Percentiles rank a stretch among this genome's conserved stretches.
Conservation (phyloP, 2,888 invertebrate genomes). For the Plutella xylostella region DNA sequence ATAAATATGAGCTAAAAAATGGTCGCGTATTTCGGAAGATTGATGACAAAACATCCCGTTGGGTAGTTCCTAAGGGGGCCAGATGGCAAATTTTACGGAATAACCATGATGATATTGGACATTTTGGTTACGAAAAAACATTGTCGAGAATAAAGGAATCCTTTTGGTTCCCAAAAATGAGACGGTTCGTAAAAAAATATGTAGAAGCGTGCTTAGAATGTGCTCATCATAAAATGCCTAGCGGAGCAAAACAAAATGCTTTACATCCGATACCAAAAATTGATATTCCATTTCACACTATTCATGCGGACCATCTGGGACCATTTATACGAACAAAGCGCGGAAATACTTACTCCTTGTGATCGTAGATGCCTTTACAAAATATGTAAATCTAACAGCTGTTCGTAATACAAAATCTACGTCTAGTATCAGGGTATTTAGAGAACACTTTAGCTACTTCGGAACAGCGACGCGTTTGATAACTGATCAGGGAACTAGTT, state of each 20-base stretch:
- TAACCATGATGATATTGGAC: neutral
- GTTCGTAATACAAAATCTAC: neutral
- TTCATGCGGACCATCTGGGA: constrained; percentile 3
- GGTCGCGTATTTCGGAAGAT: neutral
- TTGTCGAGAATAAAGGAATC: neutral
- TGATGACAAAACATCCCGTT: neutral
- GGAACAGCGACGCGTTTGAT: neutral
- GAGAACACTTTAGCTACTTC: neutral
- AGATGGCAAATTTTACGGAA: neutral
- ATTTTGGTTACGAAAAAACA: neutral
- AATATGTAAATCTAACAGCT: neutral
- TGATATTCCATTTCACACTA: neutral
- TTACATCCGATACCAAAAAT: constrained; percentile 1
- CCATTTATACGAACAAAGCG: neutral
- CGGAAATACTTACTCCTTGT: neutral
- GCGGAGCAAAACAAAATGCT: neutral
- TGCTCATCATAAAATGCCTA: neutral
- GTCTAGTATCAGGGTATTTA: neutral
- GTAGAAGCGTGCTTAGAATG: neutral
- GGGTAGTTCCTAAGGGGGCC: neutral
- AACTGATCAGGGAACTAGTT: neutral
- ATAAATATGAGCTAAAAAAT: neutral
- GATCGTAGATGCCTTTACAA: neutral
- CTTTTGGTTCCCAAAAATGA: constrained; percentile 4
- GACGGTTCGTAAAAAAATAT: neutral